Percentiles rank a stretch among this genome's conserved stretches.
Conservation (phyloP, 1,140 invertebrate genomes). For the silkworm (Bombyx mori) region ASM3026992v2 NC_085120.1:8088501-8089000, state of each 20-base stretch:
- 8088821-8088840: conserved; percentile 55
- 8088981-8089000: neutral
- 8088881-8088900: conserved; percentile 2
- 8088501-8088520: no score
- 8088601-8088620: no score
- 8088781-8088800: conserved; percentile 60
- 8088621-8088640: no score
- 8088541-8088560: no score
- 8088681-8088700: neutral
- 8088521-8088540: no score
- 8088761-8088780: conserved; percentile 33
- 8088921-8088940: no score
- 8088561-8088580: no score
- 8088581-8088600: no score
- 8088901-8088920: no score
- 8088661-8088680: neutral
- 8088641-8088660: no score
- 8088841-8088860: conserved; percentile 58
- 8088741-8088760: conserved; percentile 35
- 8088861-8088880: conserved; percentile 53
- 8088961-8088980: neutral
- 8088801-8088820: conserved; percentile 68
- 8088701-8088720: neutral
- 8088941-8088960: no score
- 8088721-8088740: conserved; percentile 15